Percentiles rank a stretch among this genome's conserved stretches.
These are phyloP conservation scores for Pandemis corylana DNA, from an alignment of 2,888 invertebrate species.

Conservation along the genomic window DNA sequence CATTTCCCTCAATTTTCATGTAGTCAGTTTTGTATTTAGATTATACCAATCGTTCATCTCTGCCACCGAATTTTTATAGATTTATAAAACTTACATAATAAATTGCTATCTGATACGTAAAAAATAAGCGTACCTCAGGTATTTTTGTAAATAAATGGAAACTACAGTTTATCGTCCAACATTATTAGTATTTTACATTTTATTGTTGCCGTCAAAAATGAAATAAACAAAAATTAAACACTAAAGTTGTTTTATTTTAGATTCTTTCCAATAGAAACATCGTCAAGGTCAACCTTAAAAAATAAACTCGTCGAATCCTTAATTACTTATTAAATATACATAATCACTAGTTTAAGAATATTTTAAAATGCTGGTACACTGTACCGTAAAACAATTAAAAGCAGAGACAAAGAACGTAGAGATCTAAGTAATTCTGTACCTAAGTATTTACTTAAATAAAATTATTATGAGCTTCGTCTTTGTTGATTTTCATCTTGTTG, in stretches of 20 bases:
- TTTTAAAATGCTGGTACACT: slow-evolving; percentile 4
- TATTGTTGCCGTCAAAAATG: slow-evolving; percentile 72
- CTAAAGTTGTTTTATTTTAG: slow-evolving; percentile 68
- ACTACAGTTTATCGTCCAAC: slow-evolving; percentile 23
- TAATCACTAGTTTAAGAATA: background rate
- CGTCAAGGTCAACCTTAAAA: slow-evolving; percentile 5
- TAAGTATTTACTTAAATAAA: background rate
- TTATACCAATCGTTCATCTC: slow-evolving; percentile 32
- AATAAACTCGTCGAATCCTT: slow-evolving; percentile 24
- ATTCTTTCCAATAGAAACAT: slow-evolving; percentile 28
- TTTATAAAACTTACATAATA: slow-evolving; percentile 17
- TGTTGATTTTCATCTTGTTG: slow-evolving; percentile 10
- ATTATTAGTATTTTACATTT: slow-evolving; percentile 47
- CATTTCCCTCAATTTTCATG: slow-evolving; percentile 32
- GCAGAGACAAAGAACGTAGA: background rate
- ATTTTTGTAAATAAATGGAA: slow-evolving; percentile 33
- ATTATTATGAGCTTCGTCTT: background rate
- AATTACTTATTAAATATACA: slow-evolving; percentile 20
- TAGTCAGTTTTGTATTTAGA: slow-evolving; percentile 41
- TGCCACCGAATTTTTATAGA: slow-evolving; percentile 39
- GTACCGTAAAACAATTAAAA: background rate
- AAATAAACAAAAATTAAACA: slow-evolving; percentile 71
- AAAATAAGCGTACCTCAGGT: slow-evolving; percentile 29
- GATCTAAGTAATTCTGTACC: slow-evolving; percentile 7
- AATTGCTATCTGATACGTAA: slow-evolving; percentile 27